These are phyloP conservation scores for Cordilura impudica DNA, from an alignment of 2,888 invertebrate species.

Conservation along the genomic window DNA sequence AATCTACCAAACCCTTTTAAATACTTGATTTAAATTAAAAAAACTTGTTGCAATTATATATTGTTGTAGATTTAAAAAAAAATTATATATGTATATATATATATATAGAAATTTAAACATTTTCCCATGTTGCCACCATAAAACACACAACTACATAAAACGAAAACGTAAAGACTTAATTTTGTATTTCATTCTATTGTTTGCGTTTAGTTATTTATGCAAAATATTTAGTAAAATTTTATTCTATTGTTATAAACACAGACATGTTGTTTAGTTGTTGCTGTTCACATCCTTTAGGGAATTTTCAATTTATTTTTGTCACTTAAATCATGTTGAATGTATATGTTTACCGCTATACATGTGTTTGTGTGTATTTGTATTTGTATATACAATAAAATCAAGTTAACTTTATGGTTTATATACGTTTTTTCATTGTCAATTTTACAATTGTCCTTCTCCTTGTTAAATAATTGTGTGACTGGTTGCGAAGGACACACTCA, in stretches of 20 bases:
- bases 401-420: constrained; percentile 59
- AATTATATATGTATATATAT: too few species aligned
- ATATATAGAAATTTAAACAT: neutral
- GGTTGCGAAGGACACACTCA: neutral
- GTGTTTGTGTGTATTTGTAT: neutral
- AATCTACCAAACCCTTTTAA: too few species aligned
- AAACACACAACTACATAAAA: neutral
- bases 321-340: constrained; percentile 58
- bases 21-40: too few species aligned
- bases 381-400: constrained; percentile 40
- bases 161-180: constrained; percentile 63
- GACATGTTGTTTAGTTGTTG: constrained; percentile 29
- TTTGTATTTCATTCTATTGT: constrained; percentile 61
- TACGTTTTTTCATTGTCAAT: constrained; percentile 21
- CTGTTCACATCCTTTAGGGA: constrained; percentile 52
- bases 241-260: constrained; percentile 46
- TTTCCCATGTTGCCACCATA: neutral
- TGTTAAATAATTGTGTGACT: constrained; percentile 24
- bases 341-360: constrained; percentile 10
- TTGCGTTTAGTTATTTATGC: constrained; percentile 61
- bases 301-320: constrained; percentile 63
- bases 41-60: neutral
- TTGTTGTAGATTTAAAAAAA: neutral
- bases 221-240: constrained; percentile 60
- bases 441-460: constrained; percentile 48